Evolutionary conservation across 64 coral and sea anemone species (phyloP), one percentile per base, ranked within the genome.

Genomic region (Montipora efflorescens): DNA sequence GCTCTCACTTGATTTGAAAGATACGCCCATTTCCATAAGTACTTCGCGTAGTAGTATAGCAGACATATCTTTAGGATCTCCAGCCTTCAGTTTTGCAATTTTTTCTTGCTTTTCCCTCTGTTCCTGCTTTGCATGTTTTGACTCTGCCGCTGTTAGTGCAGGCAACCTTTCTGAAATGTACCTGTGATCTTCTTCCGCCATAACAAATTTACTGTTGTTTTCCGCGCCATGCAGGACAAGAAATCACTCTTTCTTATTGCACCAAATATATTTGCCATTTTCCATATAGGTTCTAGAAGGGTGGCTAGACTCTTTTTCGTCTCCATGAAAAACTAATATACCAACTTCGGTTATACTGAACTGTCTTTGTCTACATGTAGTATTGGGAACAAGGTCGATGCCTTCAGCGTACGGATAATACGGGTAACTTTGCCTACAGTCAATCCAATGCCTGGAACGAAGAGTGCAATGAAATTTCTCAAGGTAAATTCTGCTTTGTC

Each of bases 291-390:
- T 74, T 74, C 70, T 74, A 74, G 70, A 21, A 74, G 70, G 70
- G 25, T 74, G 18, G 18, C 25, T 21, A 74, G 70, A 74, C 70
- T 74, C 70, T 74, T 74, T 21, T 19, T 74, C 25, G 70, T 74
- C 70, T 74, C 70, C 70, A 74, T 74, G 22, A 74, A 83, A 83
- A 83, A 59, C 51, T 53, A 83, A 83, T 61, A 83, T 83, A 66
- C 80, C 80, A 83, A 83, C 80, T 83, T 83, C 80, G 80, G 80
- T 83, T 83, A 36, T 83, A 83, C 55, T 61, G 62, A 83, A 83
- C 80, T 83, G 50, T 83, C 80, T 83, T 74, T 74, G 70, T 23
- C 70, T 74, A 74, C 70, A 74, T 28, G 70, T 74, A 74, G 70
- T 74, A 74, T 21, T 19, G 70, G 70, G 25, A 74, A 74, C n/a